Base-by-base conservation (phyloP, 1,140 invertebrate species). In the Campoletis sonorensis region DNA sequence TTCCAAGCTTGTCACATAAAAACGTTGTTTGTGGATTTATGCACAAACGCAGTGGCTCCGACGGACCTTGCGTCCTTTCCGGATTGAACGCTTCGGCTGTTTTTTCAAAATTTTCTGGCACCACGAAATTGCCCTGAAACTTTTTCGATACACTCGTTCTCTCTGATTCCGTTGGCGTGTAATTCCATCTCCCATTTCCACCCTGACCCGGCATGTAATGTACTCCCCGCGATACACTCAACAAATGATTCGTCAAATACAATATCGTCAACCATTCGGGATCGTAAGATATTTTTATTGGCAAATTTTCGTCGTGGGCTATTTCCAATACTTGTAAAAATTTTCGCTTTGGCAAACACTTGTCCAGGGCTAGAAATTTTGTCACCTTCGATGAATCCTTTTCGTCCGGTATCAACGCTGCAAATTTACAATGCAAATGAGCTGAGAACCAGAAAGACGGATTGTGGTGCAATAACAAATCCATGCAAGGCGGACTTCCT, bases 391-490 rank as follows among this genome's bases (percentile, higher is more conserved):
- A 79, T 11, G 86, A 85, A n/a, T 37, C 76, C 54, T 87, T 79
- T 37, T 91, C 84, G 61, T 92, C 90, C 33, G 94, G 93, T 13
- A 99, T 94, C 7, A 97, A 75, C 8, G 98, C 98, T 54, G 96
- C 94, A 93, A 98, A 99, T 93, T 98, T 98, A 84, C 97, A 97
- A 92, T 99, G 99, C 67, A 99, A 93, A 94, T 99, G 99, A 67
- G 98, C 99, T 70, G 98, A 93, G 93, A 99, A 99, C 98, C 98
- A 99, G 92, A 97, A 98, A 0, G 92, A 92, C 21, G 99, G 99
- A 89, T 97, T 94, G 61, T 99, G 88, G 51, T 93, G 87, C 71
- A 95, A 89, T 1, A 99, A 90, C 16, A 99, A 89, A 84, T 98
- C 96, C 90, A 96, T 95, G 51, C 94, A 94, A 37, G 97, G 96